A percentile compares a stretch with the other conserved stretches of the same genome.
Evolutionary conservation across 2,797 vertebrate genomes (phyloP).

Genomic region (Scolopax bukidnonensis): DNA sequence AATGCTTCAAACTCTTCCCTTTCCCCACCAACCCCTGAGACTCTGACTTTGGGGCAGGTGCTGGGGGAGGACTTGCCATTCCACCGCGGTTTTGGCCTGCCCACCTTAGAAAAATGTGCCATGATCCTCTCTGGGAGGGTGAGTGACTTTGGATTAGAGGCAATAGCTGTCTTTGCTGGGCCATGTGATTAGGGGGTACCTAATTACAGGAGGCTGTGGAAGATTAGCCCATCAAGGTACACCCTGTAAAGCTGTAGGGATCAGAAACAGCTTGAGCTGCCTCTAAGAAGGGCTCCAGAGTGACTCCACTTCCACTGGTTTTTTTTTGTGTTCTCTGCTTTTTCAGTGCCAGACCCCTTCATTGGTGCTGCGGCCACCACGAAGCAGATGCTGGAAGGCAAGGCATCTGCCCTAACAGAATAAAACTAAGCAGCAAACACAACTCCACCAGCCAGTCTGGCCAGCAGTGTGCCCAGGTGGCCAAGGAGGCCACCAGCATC

Average conservation of each 20-base stretch:
- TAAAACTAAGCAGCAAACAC: neutral
- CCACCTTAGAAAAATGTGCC: neutral
- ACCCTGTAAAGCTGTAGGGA: slow-evolving; percentile 2
- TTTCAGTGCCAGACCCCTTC: accelerated
- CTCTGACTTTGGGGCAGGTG: neutral
- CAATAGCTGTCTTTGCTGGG: slow-evolving; percentile 4
- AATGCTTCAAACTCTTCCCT: neutral
- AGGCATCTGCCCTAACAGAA: neutral
- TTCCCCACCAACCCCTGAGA: neutral
- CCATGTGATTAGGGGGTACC: neutral
- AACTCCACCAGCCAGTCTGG: neutral
- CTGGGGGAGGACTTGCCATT: neutral
- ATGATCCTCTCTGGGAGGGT: neutral
- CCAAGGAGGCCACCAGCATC: no score
- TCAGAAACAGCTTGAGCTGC: neutral
- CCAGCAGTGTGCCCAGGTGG: no score
- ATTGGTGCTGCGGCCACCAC: neutral
- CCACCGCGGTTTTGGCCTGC: neutral
- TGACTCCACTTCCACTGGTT: neutral
- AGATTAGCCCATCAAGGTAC: slow-evolving; percentile 45
- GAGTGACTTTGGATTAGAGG: slow-evolving; percentile 48
- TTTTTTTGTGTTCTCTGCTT: neutral
- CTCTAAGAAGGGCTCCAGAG: neutral
- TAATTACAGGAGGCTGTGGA: slow-evolving; percentile 20
- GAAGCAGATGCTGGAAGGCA: neutral